Percentiles rank a stretch among this genome's conserved stretches.
These are phyloP conservation scores for Copidosoma floridanum DNA, from an alignment of 1,140 invertebrate genomes.

Conservation along the genomic window DNA sequence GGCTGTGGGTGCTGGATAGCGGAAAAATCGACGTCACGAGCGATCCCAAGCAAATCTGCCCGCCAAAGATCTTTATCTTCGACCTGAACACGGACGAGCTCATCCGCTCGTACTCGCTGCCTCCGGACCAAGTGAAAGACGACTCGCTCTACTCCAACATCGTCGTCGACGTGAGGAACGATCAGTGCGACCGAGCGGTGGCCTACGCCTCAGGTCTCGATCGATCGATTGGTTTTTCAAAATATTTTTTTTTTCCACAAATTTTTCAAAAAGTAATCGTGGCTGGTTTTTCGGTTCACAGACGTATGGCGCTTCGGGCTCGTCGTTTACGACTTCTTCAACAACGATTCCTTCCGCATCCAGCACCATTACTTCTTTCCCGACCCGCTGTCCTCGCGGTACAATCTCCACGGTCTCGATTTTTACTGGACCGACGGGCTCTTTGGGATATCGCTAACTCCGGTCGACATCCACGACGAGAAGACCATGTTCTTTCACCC, in stretches of 20 bases:
- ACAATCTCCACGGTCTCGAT: conserved; percentile 67
- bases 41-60: conserved; percentile 69
- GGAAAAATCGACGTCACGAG: conserved; percentile 70
- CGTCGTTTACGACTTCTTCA: conserved; percentile 67
- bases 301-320: conserved; percentile 77
- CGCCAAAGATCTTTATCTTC: conserved; percentile 72
- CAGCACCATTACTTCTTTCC: conserved; percentile 75
- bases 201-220: no score
- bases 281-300: no score
- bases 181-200: conserved; percentile 66
- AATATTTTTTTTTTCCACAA: no score
- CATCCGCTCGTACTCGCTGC: conserved; percentile 64
- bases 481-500: conserved; percentile 73
- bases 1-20: conserved; percentile 76
- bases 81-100: conserved; percentile 66
- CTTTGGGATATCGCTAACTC: conserved; percentile 72
- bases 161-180: conserved; percentile 64
- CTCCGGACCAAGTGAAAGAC: conserved; percentile 65
- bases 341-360: conserved; percentile 69
- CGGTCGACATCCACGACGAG: conserved; percentile 58
- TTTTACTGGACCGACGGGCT: conserved; percentile 82
- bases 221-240: no score
- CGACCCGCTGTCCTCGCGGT: conserved; percentile 70
- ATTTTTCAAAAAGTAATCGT: no score
- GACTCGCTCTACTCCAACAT: conserved; percentile 76